Percentiles rank a stretch among this genome's conserved stretches.
phyloP scores from a whole-genome alignment of 2,888 invertebrate species.

The Pristionchus mayeri region DNA sequence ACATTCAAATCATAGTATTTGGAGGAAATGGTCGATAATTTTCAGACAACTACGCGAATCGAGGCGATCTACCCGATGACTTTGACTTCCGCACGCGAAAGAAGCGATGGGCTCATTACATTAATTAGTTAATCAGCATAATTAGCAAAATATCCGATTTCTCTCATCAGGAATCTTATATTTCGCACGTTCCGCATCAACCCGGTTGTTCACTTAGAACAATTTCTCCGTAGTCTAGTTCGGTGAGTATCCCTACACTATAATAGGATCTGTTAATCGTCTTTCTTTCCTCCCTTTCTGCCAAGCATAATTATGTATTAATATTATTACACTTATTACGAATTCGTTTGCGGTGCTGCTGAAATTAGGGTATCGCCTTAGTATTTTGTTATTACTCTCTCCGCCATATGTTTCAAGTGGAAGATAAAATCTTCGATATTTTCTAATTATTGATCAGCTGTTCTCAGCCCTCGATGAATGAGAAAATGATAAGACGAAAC shows the following conservation, averaged over 20 bases:
- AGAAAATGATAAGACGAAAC: too few species aligned
- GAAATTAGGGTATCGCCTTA: constrained; percentile 21
- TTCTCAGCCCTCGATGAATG: too few species aligned
- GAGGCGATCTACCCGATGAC: constrained; percentile 73
- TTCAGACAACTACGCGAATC: constrained; percentile 69
- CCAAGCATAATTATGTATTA: constrained; percentile 8
- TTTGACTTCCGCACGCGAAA: constrained; percentile 61
- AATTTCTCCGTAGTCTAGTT: not conserved
- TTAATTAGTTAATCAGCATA: not conserved
- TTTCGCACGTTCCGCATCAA: not conserved
- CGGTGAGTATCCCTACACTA: constrained; percentile 21
- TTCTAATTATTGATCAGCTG: too few species aligned
- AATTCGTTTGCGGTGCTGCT: constrained; percentile 10
- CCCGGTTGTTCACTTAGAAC: not conserved
- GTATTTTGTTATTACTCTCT: not conserved
- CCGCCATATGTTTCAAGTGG: constrained; percentile 4
- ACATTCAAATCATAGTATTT: not conserved
- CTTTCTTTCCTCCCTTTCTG: constrained; percentile 7
- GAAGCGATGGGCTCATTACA: constrained; percentile 47
- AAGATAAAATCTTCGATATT: constrained; percentile 12
- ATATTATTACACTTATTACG: not conserved
- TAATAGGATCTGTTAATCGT: constrained; percentile 27
- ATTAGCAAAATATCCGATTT: constrained; percentile 14
- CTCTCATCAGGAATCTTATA: constrained; percentile 26
- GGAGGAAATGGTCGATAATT: constrained; percentile 50